These are phyloP conservation scores for Cirrhinus molitorella DNA, from an alignment of 2,797 vertebrate species.

Conservation along the genomic window DNA sequence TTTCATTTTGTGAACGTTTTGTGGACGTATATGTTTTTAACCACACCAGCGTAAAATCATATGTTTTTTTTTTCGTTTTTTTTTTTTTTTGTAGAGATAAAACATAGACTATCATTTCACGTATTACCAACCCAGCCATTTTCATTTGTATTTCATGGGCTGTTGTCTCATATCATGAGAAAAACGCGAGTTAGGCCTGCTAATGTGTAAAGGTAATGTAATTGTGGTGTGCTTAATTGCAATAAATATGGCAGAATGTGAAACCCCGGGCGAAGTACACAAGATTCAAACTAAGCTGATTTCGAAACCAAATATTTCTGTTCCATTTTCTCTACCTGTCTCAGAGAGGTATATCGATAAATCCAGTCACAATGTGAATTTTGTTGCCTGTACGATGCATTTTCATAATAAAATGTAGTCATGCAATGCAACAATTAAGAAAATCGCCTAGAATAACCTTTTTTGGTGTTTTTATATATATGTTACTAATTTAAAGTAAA, in stretches of 20 bases:
- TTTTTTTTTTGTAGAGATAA: conserved; percentile 20
- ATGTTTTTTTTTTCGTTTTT: background rate
- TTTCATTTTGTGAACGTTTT: conserved; percentile 60
- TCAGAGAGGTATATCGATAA: background rate
- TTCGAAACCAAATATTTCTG: conserved; percentile 23
- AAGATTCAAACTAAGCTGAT: conserved; percentile 30
- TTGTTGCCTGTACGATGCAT: conserved; percentile 9
- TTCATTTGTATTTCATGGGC: conserved; percentile 49
- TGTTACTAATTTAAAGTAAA: background rate
- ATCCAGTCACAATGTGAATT: conserved; percentile 25
- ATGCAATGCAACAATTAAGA: conserved; percentile 16
- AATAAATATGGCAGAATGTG: conserved; percentile 69
- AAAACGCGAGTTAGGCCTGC: conserved; percentile 67
- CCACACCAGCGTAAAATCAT: conserved; percentile 26
- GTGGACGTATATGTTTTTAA: conserved; percentile 45
- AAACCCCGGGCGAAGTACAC: conserved; percentile 47
- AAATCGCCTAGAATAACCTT: background rate
- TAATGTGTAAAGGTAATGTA: conserved; percentile 65
- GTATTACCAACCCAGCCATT: conserved; percentile 16
- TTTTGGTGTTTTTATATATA: background rate
- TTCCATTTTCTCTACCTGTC: background rate
- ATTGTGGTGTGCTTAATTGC: conserved; percentile 76
- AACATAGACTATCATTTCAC: conserved; percentile 22
- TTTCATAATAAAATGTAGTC: conserved; percentile 41
- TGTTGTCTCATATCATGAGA: conserved; percentile 47